Percentiles rank a stretch among this genome's conserved stretches.
phyloP scores from a whole-genome alignment of 23 tunicate species.

The Phallusia fumigata region DNA sequence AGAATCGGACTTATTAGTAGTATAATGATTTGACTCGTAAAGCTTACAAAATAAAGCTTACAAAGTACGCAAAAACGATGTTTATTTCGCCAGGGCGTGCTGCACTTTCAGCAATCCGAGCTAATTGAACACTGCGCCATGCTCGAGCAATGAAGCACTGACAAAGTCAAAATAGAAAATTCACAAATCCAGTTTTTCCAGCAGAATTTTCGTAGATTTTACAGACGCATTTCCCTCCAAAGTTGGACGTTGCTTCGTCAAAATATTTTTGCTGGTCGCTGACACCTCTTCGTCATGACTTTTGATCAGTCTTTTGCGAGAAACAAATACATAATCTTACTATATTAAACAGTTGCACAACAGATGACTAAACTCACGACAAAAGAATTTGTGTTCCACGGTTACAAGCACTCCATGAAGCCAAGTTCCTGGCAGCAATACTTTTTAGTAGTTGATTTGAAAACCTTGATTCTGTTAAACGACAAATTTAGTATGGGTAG shows the following conservation, averaged over 20 bases:
- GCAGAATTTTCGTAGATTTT: conserved; percentile 49
- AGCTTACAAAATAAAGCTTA: too few species aligned
- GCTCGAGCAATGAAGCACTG: too few species aligned
- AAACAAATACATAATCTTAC: background rate
- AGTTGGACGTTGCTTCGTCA: conserved; percentile 25
- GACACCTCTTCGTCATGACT: conserved; percentile 38
- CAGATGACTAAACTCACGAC: conserved; percentile 31
- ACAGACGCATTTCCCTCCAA: conserved; percentile 22
- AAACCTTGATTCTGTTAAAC: conserved; percentile 31
- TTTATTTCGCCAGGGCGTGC: too few species aligned
- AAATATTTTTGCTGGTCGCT: conserved; percentile 7
- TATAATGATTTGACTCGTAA: too few species aligned
- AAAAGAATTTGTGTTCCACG: conserved; percentile 73
- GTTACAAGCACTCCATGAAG: conserved; percentile 75
- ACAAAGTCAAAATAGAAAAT: background rate
- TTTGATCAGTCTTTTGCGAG: conserved; percentile 47
- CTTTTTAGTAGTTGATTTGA: conserved; percentile 32
- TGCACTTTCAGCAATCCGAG: too few species aligned
- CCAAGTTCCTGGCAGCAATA: conserved; percentile 27
- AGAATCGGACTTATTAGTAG: too few species aligned
- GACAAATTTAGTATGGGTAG: background rate
- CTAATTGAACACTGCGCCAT: too few species aligned
- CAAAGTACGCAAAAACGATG: too few species aligned
- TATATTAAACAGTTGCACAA: background rate
- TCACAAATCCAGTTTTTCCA: conserved; percentile 44